These are phyloP conservation scores for Tetranychus truncatus DNA, from an alignment of 2,888 invertebrate species.

Conservation along the genomic window DNA sequence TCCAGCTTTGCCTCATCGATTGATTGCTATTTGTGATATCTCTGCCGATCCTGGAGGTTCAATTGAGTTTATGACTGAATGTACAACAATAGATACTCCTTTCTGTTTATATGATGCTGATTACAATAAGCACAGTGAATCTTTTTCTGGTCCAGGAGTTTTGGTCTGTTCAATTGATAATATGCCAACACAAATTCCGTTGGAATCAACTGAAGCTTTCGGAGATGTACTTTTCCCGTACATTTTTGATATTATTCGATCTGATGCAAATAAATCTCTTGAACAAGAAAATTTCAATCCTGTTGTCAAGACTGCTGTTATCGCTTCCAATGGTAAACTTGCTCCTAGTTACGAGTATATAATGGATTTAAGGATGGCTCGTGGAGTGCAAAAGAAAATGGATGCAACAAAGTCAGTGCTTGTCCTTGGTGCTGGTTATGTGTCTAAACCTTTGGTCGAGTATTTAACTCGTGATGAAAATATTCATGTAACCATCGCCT, in stretches of 20 bases:
- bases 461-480: slow-evolving; percentile 60
- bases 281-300: slow-evolving; percentile 52
- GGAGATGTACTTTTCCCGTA: slow-evolving; percentile 79
- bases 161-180: slow-evolving; percentile 99
- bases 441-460: slow-evolving; percentile 81
- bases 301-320: slow-evolving; percentile 52
- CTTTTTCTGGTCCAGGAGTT: slow-evolving; percentile 88
- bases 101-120: slow-evolving; percentile 99
- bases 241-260: slow-evolving; percentile 58
- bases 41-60: slow-evolving; percentile 97
- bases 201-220: slow-evolving; percentile 93
- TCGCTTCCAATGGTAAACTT: slow-evolving; percentile 79
- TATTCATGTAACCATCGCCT: slow-evolving; percentile 61
- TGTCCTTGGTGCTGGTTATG: slow-evolving; percentile 84
- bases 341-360: slow-evolving; percentile 91
- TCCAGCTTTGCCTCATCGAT: slow-evolving; percentile 67
- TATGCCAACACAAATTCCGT: slow-evolving; percentile 96
- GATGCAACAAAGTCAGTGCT: slow-evolving; percentile 47
- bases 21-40: slow-evolving; percentile 87
- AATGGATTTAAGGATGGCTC: slow-evolving; percentile 55
- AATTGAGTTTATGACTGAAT: slow-evolving; percentile 98
- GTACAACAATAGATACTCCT: slow-evolving; percentile 96
- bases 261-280: slow-evolving; percentile 58
- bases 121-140: slow-evolving; percentile 53
- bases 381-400: slow-evolving; percentile 32